phyloP scores from a whole-genome alignment of 1,140 invertebrate species.

The Heliconius congener region DNA sequence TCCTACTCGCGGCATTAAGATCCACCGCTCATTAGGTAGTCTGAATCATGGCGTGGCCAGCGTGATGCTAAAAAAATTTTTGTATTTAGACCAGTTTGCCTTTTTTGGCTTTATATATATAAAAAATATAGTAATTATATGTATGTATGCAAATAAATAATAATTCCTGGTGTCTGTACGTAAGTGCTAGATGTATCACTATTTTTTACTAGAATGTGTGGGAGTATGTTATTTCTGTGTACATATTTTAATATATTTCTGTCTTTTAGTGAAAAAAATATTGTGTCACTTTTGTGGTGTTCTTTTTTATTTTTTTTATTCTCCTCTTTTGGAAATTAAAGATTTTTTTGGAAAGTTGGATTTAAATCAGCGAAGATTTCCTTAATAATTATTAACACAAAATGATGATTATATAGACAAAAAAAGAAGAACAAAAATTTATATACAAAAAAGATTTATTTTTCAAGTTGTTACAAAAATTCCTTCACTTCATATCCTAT shows the following conservation, averaged over 20 bases:
- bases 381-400: no score
- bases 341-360: no score
- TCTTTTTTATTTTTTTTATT: background rate
- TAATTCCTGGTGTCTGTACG: background rate
- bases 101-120: background rate
- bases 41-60: no score
- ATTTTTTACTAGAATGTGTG: constrained; percentile 10
- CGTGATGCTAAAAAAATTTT: background rate
- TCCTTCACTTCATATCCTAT: no score
- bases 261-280: constrained; percentile 5
- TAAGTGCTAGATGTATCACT: background rate
- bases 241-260: constrained; percentile 12
- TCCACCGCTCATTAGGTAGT: no score
- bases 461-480: no score
- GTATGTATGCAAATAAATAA: background rate
- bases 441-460: no score
- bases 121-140: background rate
- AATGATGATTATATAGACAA: no score
- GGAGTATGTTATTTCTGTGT: background rate
- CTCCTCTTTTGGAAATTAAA: background rate
- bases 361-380: no score
- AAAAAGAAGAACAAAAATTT: no score
- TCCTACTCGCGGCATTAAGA: no score
- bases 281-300: background rate
- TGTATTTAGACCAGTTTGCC: background rate